Conservation (phyloP, 2,113 vertebrate genomes). For the Macroglossus sobrinus region DNA sequence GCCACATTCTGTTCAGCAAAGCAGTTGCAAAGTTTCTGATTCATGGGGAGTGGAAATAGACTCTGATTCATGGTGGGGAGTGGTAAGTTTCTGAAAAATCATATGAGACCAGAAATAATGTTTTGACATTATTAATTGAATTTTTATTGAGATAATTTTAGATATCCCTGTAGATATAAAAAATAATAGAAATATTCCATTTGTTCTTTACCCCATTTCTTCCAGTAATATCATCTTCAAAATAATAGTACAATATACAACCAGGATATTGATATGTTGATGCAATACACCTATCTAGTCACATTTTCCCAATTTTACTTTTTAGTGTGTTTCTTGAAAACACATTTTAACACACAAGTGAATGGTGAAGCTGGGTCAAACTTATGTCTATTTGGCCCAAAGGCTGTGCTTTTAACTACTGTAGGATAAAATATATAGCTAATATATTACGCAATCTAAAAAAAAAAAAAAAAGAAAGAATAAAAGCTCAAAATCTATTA, state of each 20-base stretch:
- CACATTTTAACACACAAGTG: background rate
- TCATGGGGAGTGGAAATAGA: background rate
- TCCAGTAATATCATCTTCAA: background rate
- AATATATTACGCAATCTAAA: background rate
- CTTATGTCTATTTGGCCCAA: background rate
- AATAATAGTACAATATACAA: background rate
- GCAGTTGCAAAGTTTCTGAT: background rate
- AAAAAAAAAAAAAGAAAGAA: background rate
- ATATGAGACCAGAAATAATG: background rate
- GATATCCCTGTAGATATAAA: background rate
- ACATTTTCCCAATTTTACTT: background rate
- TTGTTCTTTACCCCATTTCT: background rate
- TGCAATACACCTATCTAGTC: background rate
- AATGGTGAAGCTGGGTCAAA: background rate
- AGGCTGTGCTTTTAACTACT: background rate
- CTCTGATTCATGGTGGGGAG: background rate
- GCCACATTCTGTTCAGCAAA: background rate
- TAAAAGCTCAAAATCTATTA: background rate
- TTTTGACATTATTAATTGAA: background rate
- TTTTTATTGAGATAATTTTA: background rate
- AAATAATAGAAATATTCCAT: background rate
- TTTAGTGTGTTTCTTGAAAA: background rate
- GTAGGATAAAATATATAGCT: background rate
- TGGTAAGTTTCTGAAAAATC: background rate
- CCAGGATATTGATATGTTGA: background rate